Percentiles rank a stretch among this genome's conserved stretches.
phyloP scores from a whole-genome alignment of 2,113 vertebrate genomes.

The human (Homo sapiens) region DNA sequence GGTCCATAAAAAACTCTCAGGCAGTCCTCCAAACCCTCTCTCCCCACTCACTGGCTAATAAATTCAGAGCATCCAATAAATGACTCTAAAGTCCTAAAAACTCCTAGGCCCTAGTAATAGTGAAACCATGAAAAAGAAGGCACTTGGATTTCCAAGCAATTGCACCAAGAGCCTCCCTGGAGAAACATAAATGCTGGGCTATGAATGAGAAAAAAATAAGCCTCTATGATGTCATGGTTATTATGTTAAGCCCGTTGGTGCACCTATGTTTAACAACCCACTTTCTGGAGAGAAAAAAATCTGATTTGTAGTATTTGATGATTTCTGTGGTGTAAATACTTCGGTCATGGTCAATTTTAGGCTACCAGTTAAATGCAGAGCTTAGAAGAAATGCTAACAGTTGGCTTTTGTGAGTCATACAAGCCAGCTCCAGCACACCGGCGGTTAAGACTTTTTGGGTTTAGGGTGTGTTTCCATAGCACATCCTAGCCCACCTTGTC shows the following conservation, averaged over 20 bases:
- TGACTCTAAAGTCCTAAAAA: not conserved
- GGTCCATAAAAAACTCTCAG: not conserved
- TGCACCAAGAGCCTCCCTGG: not conserved
- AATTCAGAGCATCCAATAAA: not conserved
- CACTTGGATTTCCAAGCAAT: not conserved
- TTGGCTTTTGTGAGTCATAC: not conserved
- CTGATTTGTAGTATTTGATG: not conserved
- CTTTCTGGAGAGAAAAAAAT: not conserved
- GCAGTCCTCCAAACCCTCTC: no score
- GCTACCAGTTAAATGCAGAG: not conserved
- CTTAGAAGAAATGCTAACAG: not conserved
- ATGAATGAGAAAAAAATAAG: not conserved
- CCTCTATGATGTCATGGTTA: not conserved
- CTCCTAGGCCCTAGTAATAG: not conserved
- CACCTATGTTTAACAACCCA: not conserved
- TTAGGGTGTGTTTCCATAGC: not conserved
- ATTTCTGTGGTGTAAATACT: not conserved
- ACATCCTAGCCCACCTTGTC: not conserved
- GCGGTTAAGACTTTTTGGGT: not conserved
- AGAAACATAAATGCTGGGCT: not conserved
- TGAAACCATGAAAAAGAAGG: not conserved
- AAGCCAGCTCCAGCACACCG: not conserved
- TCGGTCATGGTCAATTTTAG: no score
- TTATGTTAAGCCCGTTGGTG: not conserved
- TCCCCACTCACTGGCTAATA: no score